These are phyloP conservation scores for Pteria penguin DNA, from an alignment of 2,888 invertebrate species.

Conservation along the genomic window DNA sequence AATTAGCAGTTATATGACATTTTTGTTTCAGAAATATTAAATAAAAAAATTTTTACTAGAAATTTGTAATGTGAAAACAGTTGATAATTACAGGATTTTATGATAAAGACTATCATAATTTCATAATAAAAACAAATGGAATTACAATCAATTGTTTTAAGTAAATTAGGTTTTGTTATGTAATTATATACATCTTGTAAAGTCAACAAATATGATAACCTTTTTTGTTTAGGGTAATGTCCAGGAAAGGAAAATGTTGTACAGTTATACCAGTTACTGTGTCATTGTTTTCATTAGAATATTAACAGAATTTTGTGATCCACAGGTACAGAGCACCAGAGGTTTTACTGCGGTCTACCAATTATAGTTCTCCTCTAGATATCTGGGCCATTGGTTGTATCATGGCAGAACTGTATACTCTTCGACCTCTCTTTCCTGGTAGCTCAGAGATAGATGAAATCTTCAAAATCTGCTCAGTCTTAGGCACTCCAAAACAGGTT, in stretches of 20 bases:
- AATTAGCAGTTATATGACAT: no score
- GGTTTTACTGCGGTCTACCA: constrained; percentile 95
- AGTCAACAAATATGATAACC: no score
- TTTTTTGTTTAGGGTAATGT: no score
- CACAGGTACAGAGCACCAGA: constrained; percentile 94
- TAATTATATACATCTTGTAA: no score
- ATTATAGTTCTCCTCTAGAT: constrained; percentile 97
- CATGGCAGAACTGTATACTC: constrained; percentile 97
- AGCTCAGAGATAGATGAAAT: constrained; percentile 98
- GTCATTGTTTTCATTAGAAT: not conserved
- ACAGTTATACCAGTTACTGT: not conserved
- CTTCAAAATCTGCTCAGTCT: constrained; percentile 94
- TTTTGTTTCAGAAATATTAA: no score
- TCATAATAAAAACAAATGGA: no score
- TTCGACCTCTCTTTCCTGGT: constrained; percentile 96
- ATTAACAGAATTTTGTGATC: not conserved
- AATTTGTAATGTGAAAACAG: no score
- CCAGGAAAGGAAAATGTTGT: not conserved
- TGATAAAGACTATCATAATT: no score
- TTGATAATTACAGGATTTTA: no score
- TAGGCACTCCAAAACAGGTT: constrained; percentile 95
- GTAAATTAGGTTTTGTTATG: no score
- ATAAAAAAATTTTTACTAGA: no score
- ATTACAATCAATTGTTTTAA: no score
- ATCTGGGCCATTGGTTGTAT: constrained; percentile 99